Evolutionary conservation across 1,140 invertebrate species (phyloP).

Genomic region (Microplitis demolitor): DNA sequence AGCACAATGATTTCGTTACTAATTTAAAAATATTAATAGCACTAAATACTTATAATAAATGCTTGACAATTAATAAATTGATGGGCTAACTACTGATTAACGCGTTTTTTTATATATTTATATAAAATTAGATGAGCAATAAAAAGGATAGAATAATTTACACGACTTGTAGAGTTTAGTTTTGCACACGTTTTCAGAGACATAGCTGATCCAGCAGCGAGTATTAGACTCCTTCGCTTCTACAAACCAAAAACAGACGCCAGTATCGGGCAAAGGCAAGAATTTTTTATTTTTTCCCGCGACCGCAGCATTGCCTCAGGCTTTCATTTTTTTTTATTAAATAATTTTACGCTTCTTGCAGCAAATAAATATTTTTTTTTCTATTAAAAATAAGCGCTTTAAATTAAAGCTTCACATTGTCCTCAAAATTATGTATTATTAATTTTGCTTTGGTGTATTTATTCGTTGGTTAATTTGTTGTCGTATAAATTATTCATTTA

Average conservation of each 20-base stretch:
- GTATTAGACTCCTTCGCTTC: slow-evolving; percentile 57
- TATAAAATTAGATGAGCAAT: not conserved
- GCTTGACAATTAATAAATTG: too few relatives aligned
- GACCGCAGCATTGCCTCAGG: not conserved
- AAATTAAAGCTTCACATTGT: too few relatives aligned
- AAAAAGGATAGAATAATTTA: not conserved
- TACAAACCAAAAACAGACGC: slow-evolving; percentile 54
- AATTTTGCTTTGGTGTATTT: too few relatives aligned
- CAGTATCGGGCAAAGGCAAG: slow-evolving; percentile 57
- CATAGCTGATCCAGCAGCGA: slow-evolving; percentile 54
- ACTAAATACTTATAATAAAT: too few relatives aligned
- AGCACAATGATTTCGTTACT: not conserved
- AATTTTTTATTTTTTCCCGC: slow-evolving; percentile 44
- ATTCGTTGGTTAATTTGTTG: too few relatives aligned
- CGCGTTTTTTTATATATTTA: too few relatives aligned
- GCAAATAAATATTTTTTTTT: too few relatives aligned
- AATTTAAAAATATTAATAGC: not conserved
- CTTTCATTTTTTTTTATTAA: not conserved
- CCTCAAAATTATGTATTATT: too few relatives aligned
- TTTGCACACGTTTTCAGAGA: slow-evolving; percentile 49
- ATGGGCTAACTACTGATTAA: too few relatives aligned
- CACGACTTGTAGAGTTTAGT: slow-evolving; percentile 7
- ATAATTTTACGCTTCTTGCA: not conserved
- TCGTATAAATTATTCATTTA: too few relatives aligned
- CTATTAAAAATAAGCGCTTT: too few relatives aligned